These are phyloP conservation scores for Neogobius melanostomus DNA, from an alignment of 2,113 vertebrate species.

Conservation along the genomic window DNA sequence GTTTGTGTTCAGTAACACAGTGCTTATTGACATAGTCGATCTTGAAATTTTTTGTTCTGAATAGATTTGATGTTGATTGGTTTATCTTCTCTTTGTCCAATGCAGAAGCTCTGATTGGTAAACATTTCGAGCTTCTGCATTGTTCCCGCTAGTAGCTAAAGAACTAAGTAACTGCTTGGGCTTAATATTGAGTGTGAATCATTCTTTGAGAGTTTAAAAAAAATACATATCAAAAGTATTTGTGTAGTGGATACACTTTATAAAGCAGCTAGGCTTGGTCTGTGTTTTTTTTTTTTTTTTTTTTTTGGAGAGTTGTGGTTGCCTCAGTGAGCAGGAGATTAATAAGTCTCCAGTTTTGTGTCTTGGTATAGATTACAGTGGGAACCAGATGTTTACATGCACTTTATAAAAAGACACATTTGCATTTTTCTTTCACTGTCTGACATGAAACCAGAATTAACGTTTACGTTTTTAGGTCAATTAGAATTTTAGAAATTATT, in stretches of 20 bases:
- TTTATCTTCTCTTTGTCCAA: not conserved
- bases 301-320: not conserved
- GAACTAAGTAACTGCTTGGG: not conserved
- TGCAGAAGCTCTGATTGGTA: not conserved
- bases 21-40: no score
- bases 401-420: no score
- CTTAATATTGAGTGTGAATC: not conserved
- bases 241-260: not conserved
- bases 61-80: not conserved
- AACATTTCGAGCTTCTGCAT: not conserved
- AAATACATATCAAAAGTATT: no score
- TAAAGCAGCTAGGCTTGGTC: not conserved
- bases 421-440: no score
- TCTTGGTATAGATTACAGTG: no score
- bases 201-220: not conserved
- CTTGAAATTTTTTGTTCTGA: not conserved
- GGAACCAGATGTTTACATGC: no score
- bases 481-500: no score
- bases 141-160: no score
- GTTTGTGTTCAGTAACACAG: no score
- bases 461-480: no score
- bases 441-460: no score
- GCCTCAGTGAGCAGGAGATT: no score
- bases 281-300: not conserved
- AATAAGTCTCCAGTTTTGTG: not conserved